Base-by-base conservation (phyloP, 2,888 invertebrate genomes). In the Eumacrocentrus americanus region DNA sequence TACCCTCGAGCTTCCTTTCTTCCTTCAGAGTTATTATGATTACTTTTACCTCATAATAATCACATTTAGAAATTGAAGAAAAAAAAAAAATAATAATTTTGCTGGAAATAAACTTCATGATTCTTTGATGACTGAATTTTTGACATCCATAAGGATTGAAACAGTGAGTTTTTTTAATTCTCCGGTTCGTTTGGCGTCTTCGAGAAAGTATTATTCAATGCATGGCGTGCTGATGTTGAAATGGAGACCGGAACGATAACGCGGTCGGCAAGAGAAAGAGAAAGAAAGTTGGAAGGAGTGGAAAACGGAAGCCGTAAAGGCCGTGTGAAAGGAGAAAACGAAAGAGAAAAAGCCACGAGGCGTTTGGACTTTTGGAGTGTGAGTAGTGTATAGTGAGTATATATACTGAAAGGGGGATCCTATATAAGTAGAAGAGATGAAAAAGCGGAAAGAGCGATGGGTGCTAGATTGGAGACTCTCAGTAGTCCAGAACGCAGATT, bases 401-500 rank as follows among this genome's bases (percentile, higher is more conserved):
- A 25, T 53, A 53, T 29, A 47, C 22, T 29, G 40, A 57, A 35
- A 44, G 37, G 35, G 23, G n/a, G n/a, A n/a, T n/a, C n/a, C n/a
- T n/a, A 44, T 51, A 42, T 35, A 23, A 16, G 58, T 52, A 38
- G 35, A 16, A 38, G 20, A 52, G 47, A 59, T 46, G 58, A 58
- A 46, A 44, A 52, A 18, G 44, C 29, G 35, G 25, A 54, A 44
- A 6, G 25, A 37, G 37, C 37, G 54, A 60, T 60, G 60, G 42
- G 48, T 29, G 37, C 37, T 37, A 55, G 54, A 60, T 60, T 60
- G 54, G 22, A 60, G 50, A 50, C 42, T 22, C 9, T 50, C 42
- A 40, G 40, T 54, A 54, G 54, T 54, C 22, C 29, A 37, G 25
- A 47, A 57, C 34, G 52, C 44, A 58, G 52, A 59, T 59, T 59